These are phyloP conservation scores for Bombus ignitus DNA, from an alignment of 1,140 invertebrate genomes.

Conservation along the genomic window DNA sequence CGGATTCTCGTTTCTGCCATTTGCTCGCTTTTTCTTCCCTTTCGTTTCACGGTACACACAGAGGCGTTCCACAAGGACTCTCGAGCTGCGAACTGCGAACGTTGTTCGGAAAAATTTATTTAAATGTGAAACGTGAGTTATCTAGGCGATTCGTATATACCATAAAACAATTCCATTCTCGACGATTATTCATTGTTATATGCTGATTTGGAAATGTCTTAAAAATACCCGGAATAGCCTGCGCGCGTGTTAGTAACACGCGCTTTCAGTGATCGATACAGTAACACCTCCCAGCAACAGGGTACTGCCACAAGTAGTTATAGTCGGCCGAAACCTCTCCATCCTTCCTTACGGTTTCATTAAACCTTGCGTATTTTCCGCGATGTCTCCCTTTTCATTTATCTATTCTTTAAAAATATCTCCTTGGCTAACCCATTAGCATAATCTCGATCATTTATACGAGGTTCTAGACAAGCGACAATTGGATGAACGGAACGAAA, in stretches of 20 bases:
- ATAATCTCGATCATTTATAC: background rate
- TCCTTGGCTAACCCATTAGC: background rate
- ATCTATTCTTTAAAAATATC: background rate
- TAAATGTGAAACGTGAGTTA: background rate
- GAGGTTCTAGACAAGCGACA: background rate
- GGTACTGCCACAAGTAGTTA: conserved; percentile 70
- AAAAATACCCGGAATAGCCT: conserved; percentile 46
- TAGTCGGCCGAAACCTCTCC: conserved; percentile 46
- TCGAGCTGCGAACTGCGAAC: background rate
- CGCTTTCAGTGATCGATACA: conserved; percentile 75
- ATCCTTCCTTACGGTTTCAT: conserved; percentile 53
- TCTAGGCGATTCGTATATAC: background rate
- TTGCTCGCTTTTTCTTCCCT: background rate
- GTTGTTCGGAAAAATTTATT: background rate
- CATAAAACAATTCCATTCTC: background rate
- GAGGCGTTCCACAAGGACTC: background rate
- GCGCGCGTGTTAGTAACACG: conserved; percentile 65
- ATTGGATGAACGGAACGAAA: background rate
- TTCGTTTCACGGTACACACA: background rate
- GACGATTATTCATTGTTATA: conserved; percentile 21
- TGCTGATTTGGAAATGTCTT: conserved; percentile 51
- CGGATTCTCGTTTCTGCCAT: background rate
- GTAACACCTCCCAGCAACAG: conserved; percentile 78
- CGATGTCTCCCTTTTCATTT: background rate
- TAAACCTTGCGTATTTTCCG: conserved; percentile 17